Conservation (phyloP, 2,888 invertebrate genomes). For the Microctonus aethiopoides region DNA sequence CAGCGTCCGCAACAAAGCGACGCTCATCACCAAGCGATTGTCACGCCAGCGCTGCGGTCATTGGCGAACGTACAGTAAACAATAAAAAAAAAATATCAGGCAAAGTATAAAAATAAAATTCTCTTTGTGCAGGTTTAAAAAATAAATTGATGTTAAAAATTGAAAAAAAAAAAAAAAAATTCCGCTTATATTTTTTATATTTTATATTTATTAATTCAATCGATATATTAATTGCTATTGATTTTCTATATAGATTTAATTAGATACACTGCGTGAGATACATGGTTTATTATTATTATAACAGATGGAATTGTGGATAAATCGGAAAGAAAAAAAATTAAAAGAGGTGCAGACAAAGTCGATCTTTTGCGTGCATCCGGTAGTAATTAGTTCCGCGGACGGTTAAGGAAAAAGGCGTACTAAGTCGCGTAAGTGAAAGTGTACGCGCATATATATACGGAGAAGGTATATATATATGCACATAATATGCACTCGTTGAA, state of each 20-base stretch:
- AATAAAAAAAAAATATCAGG: slow-evolving; percentile 12
- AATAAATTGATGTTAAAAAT: background rate
- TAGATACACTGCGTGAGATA: too few relatives aligned
- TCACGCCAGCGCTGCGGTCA: slow-evolving; percentile 27
- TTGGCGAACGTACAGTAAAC: background rate
- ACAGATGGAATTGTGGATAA: background rate
- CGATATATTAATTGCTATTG: too few relatives aligned
- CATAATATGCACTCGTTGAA: slow-evolving; percentile 7
- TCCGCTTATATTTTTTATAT: background rate
- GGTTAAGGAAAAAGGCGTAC: slow-evolving; percentile 36
- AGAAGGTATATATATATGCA: slow-evolving; percentile 19
- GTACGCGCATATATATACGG: slow-evolving; percentile 1
- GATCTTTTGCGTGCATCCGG: slow-evolving; percentile 35
- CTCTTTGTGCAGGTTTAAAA: background rate
- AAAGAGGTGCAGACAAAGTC: slow-evolving; percentile 30
- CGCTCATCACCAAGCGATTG: slow-evolving; percentile 43
- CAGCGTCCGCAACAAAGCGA: slow-evolving; percentile 41
- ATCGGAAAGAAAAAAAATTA: slow-evolving; percentile 29
- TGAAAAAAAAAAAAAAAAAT: background rate
- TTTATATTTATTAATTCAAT: background rate
- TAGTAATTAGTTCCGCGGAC: slow-evolving; percentile 47
- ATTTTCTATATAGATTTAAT: too few relatives aligned
- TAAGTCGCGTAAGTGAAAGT: slow-evolving; percentile 38
- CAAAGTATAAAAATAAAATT: slow-evolving; percentile 8
- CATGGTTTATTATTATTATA: background rate